phyloP scores from a whole-genome alignment of 2,888 invertebrate species.

The Tipula confusa region DNA sequence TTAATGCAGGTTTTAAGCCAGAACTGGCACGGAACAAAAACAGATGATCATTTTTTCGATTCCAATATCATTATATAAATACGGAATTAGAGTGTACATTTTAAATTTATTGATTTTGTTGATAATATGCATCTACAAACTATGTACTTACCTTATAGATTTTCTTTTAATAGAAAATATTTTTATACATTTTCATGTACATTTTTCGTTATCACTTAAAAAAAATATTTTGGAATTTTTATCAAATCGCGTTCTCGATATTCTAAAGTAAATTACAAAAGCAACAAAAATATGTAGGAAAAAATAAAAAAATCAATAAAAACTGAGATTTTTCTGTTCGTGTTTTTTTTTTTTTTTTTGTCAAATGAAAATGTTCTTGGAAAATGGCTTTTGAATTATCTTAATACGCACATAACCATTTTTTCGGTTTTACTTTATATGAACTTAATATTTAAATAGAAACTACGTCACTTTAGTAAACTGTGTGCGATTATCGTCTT shows the following conservation, averaged over 20 bases:
- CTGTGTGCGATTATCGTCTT: background rate
- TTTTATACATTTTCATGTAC: background rate
- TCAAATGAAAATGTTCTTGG: background rate
- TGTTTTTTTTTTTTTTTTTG: background rate
- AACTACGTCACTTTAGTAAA: background rate
- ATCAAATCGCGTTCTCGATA: background rate
- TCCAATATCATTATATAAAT: background rate
- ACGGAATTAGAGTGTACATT: background rate
- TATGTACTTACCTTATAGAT: background rate
- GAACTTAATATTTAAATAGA: background rate
- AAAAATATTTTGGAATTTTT: too few relatives aligned
- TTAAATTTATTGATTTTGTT: background rate
- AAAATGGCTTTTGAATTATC: background rate
- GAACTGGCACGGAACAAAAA: background rate
- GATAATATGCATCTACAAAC: background rate
- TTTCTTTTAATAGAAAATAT: background rate
- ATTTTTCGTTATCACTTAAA: background rate
- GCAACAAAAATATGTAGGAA: background rate
- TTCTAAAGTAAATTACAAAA: background rate
- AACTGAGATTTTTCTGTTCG: background rate
- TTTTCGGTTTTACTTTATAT: too few relatives aligned
- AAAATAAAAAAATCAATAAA: background rate
- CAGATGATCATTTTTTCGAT: background rate
- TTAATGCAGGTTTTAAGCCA: background rate
- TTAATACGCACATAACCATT: background rate